Evolutionary conservation across 2,113 vertebrate species (phyloP).

Genomic region (human): GRCh38 chrX:89857001-89857500

Average conservation of each 20-base stretch:
- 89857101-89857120: not conserved
- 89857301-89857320: not conserved
- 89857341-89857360: not conserved
- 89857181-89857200: not conserved
- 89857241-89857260: not conserved
- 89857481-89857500: not conserved
- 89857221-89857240: not conserved
- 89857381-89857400: not conserved
- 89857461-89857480: not conserved
- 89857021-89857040: too few relatives aligned
- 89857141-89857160: not conserved
- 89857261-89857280: not conserved
- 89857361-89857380: not conserved
- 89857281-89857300: not conserved
- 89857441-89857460: not conserved
- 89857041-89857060: too few relatives aligned
- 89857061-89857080: too few relatives aligned
- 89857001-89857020: too few relatives aligned
- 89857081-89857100: not conserved
- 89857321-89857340: not conserved
- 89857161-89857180: not conserved
- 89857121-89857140: not conserved
- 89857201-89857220: not conserved
- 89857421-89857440: not conserved
- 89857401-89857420: not conserved